Evolutionary conservation across 2,888 invertebrate species (phyloP).

Genomic region (Scrobipalpa atriplicella): DNA sequence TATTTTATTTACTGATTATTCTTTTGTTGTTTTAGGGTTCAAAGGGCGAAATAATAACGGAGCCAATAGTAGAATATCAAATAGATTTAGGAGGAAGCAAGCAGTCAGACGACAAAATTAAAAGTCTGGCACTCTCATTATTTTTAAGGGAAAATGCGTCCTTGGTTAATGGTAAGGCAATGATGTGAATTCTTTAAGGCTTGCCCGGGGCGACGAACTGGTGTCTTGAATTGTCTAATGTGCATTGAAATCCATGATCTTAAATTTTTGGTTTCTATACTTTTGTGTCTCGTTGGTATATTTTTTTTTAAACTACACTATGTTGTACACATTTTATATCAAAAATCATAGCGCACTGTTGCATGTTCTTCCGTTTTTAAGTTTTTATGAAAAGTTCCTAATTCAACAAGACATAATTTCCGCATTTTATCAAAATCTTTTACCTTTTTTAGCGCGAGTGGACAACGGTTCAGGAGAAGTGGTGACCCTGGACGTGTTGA

Average conservation of each 20-base stretch:
- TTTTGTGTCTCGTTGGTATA: too few relatives aligned
- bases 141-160: slow-evolving; percentile 52
- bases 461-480: slow-evolving; percentile 62
- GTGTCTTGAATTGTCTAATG: too few relatives aligned
- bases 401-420: background rate
- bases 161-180: slow-evolving; percentile 54
- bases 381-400: too few relatives aligned
- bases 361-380: too few relatives aligned
- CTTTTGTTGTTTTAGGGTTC: background rate
- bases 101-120: slow-evolving; percentile 43
- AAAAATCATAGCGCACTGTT: too few relatives aligned
- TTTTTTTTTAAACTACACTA: too few relatives aligned
- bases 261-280: too few relatives aligned
- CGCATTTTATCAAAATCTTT: background rate
- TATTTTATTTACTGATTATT: too few relatives aligned
- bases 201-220: too few relatives aligned
- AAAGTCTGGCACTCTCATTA: slow-evolving; percentile 52
- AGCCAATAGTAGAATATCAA: slow-evolving; percentile 70
- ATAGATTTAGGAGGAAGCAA: slow-evolving; percentile 60
- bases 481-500: slow-evolving; percentile 44
- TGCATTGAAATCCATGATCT: too few relatives aligned
- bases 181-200: too few relatives aligned
- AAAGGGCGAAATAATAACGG: slow-evolving; percentile 56
- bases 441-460: slow-evolving; percentile 51
- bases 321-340: too few relatives aligned